Evolutionary conservation across 2,113 vertebrate genomes (phyloP), one percentile per base, ranked within the genome.

Genomic region (Fulica atra): DNA sequence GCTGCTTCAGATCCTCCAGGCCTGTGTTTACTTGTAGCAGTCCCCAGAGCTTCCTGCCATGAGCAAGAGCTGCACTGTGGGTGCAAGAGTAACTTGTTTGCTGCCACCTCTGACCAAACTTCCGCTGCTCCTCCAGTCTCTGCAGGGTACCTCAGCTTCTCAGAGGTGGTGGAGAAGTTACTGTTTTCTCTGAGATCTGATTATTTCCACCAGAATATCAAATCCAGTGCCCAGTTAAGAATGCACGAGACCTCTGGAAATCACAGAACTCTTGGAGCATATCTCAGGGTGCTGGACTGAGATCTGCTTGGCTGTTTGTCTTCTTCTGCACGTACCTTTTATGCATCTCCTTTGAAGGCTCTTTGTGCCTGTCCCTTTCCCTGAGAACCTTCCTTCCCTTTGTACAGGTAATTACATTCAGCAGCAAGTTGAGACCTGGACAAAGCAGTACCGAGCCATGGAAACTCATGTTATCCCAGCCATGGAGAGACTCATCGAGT

Each of bases 401-500:
- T 40, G 70, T 56, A 13, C 93, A 98, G 98, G 96, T 31, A 96
- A 96, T 91, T 98, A 98, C n/a, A 69, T 98, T 83, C 92, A 97
- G 79, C 85, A 56, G 44, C 98, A 99, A 93, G 95, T 98, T 53
- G 96, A 97, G 71, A 97, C 54, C 38, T 99, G 98, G 98, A 98
- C 93, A 19, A 95, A 98, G 86, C 98, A 98, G 44, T 99, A 98
- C 53, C 96, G 97, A 85, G 97, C 98, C 57, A 87, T 92, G 2
- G 98, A 98, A 81, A 98, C 97, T 19, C 88, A 54, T 0, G n/a
- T 86, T 13, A 97, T 98, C 89, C 98, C 98, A 7, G 95, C 97
- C 0, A 98, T 99, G 98, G 98, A 99, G 93, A 97, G 98, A 78
- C 98, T 99, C 72, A 97, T 98, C 2, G 33, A 97, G 20, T 99